phyloP scores from a whole-genome alignment of 1,140 invertebrate species.

The Drosophila lacertosa region DNA sequence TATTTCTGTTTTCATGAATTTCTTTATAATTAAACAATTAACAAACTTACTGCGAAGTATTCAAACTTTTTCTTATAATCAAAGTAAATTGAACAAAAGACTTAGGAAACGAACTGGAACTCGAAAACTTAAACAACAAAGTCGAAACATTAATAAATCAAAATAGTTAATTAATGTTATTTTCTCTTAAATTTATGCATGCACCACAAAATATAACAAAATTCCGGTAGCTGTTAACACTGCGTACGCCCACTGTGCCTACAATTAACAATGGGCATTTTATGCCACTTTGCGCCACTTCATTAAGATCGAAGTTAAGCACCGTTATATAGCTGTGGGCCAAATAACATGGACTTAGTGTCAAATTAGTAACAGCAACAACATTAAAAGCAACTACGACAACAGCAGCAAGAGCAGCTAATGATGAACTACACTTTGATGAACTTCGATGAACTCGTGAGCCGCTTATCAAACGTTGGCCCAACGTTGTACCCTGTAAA shows the following conservation, averaged over 20 bases:
- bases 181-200: background rate
- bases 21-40: no score
- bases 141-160: conserved; percentile 13
- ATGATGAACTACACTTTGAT: conserved; percentile 47
- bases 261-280: conserved; percentile 48
- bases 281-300: conserved; percentile 46
- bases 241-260: conserved; percentile 36
- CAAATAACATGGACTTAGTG: conserved; percentile 38
- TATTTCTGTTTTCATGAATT: no score
- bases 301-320: conserved; percentile 51
- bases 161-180: conserved; percentile 16
- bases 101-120: conserved; percentile 23
- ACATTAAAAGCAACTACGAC: no score
- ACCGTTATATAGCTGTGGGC: conserved; percentile 48
- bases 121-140: background rate
- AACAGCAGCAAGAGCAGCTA: conserved; percentile 6
- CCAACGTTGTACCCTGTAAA: conserved; percentile 12
- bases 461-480: conserved; percentile 57
- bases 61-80: no score
- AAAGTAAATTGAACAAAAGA: no score
- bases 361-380: conserved; percentile 37
- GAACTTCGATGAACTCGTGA: conserved; percentile 56
- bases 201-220: background rate
- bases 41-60: no score
- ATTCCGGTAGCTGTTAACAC: conserved; percentile 5